phyloP scores from a whole-genome alignment of 2,113 vertebrate species.

The Rhynchomys soricoides region DNA sequence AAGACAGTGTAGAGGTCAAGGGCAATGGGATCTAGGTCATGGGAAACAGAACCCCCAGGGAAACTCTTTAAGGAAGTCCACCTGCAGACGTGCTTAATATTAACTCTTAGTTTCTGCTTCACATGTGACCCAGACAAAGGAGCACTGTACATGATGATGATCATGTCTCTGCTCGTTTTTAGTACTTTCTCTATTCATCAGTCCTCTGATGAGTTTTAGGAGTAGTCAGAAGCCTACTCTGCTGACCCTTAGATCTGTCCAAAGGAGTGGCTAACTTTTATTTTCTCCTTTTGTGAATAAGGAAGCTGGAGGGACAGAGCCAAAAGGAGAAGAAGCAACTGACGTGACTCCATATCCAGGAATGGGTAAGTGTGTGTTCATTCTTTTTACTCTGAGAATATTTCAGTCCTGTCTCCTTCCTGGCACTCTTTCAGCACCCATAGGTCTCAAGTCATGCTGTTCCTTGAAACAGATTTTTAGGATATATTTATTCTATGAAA shows the following conservation, averaged over 20 bases:
- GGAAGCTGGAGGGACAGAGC: neutral
- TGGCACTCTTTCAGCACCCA: neutral
- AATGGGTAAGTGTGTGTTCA: no score
- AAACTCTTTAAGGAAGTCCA: slow-evolving; percentile 32
- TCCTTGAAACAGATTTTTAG: neutral
- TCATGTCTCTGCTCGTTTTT: neutral
- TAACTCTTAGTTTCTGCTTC: neutral
- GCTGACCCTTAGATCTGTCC: no score
- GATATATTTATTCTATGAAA: neutral
- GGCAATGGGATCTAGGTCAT: neutral
- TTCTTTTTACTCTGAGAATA: neutral
- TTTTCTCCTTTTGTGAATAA: neutral
- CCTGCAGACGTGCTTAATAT: neutral
- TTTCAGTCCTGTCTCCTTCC: neutral
- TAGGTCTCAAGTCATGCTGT: neutral
- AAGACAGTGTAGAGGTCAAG: slow-evolving; percentile 38
- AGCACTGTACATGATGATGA: neutral
- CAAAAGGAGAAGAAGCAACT: neutral
- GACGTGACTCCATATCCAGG: no score
- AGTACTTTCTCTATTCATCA: neutral
- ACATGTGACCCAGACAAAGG: neutral
- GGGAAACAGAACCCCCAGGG: slow-evolving; percentile 22
- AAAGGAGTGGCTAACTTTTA: neutral
- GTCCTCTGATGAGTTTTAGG: neutral
- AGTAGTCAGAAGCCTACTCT: neutral